phyloP scores from a whole-genome alignment of 2,113 vertebrate genomes.

The Chitala chitala region DNA sequence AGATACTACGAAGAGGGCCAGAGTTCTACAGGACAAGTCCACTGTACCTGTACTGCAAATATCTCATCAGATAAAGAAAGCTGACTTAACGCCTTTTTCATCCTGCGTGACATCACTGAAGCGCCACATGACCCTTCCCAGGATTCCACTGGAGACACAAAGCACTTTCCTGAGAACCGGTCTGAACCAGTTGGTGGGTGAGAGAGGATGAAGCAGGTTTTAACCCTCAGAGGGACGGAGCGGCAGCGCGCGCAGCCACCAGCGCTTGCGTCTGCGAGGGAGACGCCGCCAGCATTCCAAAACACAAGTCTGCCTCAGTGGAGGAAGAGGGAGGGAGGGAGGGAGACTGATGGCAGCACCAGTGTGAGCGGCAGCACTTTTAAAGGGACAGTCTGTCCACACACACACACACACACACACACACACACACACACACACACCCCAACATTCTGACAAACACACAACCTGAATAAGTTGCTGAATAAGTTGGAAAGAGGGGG shows the following conservation, averaged over 20 bases:
- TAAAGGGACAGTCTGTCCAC: constrained; percentile 37
- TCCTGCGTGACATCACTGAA: constrained; percentile 72
- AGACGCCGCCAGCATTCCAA: constrained; percentile 55
- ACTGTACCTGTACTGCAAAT: constrained; percentile 10
- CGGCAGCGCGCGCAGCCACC: constrained; percentile 32
- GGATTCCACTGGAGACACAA: constrained; percentile 77
- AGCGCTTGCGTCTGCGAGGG: constrained; percentile 30
- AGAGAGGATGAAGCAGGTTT: constrained; percentile 68
- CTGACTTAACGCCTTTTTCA: constrained; percentile 72
- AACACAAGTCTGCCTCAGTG: constrained; percentile 42
- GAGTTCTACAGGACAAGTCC: background rate
- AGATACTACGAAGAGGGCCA: background rate
- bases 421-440: background rate
- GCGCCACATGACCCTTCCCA: constrained; percentile 80
- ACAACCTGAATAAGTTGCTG: background rate
- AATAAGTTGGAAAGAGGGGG: background rate
- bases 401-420: constrained; percentile 18
- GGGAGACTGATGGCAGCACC: constrained; percentile 14
- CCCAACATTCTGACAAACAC: constrained; percentile 22
- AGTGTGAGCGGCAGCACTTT: constrained; percentile 22
- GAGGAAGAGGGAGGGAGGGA: constrained; percentile 22
- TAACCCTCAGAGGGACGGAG: constrained; percentile 65
- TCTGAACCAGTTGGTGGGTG: constrained; percentile 74
- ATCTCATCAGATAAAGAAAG: constrained; percentile 43
- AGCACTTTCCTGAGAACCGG: constrained; percentile 81